Evolutionary conservation across 1,140 invertebrate species (phyloP).

Genomic region (Zaprionus camerounensis): DNA sequence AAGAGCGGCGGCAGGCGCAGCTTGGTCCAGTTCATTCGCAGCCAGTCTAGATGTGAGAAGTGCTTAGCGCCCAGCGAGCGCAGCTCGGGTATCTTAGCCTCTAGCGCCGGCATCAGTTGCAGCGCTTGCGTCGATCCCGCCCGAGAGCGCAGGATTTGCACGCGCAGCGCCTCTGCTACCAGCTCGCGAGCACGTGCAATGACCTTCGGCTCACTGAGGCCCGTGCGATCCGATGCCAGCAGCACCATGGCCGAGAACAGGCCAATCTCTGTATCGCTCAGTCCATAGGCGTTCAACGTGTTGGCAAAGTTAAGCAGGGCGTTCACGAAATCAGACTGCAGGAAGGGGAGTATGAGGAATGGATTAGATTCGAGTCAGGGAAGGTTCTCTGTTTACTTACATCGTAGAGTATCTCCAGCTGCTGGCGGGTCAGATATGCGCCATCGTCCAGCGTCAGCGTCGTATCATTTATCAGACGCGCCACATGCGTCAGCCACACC

Average conservation of each 20-base stretch:
- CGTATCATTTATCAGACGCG: constrained; percentile 92
- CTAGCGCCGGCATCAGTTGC: constrained; percentile 88
- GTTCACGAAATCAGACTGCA: constrained; percentile 89
- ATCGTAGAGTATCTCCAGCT: constrained; percentile 96
- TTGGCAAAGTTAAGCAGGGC: constrained; percentile 92
- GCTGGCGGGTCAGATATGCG: constrained; percentile 92
- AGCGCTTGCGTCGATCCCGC: constrained; percentile 79
- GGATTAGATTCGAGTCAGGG: not conserved
- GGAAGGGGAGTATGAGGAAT: constrained; percentile 49
- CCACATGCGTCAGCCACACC: constrained; percentile 95
- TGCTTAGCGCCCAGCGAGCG: constrained; percentile 93
- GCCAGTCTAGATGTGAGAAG: constrained; percentile 95
- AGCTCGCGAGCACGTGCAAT: constrained; percentile 93
- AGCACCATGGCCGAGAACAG: constrained; percentile 95
- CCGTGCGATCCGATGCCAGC: constrained; percentile 91
- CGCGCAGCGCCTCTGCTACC: constrained; percentile 90
- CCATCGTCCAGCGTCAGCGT: constrained; percentile 97
- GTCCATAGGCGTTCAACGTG: constrained; percentile 90
- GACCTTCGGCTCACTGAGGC: constrained; percentile 92
- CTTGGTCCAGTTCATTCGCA: constrained; percentile 93
- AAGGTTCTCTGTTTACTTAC: constrained; percentile 86
- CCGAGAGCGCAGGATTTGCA: constrained; percentile 79
- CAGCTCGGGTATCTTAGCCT: constrained; percentile 92
- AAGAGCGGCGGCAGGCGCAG: constrained; percentile 95
- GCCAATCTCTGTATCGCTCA: constrained; percentile 96